Conservation (phyloP, 2,113 vertebrate species). For the Pedetes capensis region DNA sequence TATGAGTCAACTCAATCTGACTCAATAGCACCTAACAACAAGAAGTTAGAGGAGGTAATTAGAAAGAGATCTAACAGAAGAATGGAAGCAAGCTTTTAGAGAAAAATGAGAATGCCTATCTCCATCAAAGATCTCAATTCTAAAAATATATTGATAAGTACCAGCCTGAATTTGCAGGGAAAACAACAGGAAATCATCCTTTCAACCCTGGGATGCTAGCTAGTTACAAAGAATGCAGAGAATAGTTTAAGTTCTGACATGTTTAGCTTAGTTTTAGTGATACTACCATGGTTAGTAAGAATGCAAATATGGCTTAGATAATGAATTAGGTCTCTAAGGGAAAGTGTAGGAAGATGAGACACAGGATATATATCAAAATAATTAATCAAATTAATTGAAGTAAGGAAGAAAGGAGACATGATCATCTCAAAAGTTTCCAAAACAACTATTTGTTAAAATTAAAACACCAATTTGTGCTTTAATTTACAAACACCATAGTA, state of each 20-base stretch:
- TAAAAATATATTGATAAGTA: not conserved
- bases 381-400: not conserved
- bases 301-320: not conserved
- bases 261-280: constrained; percentile 9
- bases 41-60: too few species aligned
- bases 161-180: not conserved
- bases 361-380: not conserved
- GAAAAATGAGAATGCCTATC: not conserved
- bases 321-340: not conserved
- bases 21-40: too few species aligned
- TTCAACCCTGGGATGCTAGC: not conserved
- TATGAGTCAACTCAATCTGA: too few species aligned
- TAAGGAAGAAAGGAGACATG: not conserved
- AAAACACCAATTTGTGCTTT: not conserved
- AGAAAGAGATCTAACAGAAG: too few species aligned
- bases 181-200: not conserved
- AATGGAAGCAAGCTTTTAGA: not conserved
- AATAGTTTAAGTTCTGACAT: not conserved
- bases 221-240: not conserved
- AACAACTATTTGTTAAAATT: constrained; percentile 45
- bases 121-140: not conserved
- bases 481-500: not conserved
- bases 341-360: not conserved
- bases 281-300: not conserved
- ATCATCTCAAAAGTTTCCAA: constrained; percentile 18